These are phyloP conservation scores for Akabosia matsudoensis DNA, from an alignment of 1,140 invertebrate genomes.

Conservation along the genomic window DNA sequence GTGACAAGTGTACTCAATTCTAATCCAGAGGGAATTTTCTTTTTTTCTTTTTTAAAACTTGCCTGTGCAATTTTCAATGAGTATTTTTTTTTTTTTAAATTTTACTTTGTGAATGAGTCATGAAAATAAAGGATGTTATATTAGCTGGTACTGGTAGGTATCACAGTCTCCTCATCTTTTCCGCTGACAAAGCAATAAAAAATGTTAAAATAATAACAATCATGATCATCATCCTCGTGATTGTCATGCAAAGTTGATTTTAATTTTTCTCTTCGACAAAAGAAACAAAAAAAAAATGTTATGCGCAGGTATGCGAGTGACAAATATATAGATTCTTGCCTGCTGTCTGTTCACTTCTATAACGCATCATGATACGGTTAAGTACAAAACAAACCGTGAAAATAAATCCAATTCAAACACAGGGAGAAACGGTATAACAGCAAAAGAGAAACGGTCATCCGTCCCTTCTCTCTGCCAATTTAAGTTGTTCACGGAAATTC, in stretches of 20 bases:
- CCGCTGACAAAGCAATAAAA: constrained; percentile 14
- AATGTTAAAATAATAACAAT: not conserved
- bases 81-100: not conserved
- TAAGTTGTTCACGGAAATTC: no score
- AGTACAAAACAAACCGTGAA: not conserved
- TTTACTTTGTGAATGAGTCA: not conserved
- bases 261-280: constrained; percentile 2
- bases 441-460: no score
- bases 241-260: not conserved
- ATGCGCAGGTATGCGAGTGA: not conserved
- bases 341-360: not conserved
- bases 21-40: constrained; percentile 14
- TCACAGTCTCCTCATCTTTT: constrained; percentile 4
- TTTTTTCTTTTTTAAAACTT: not conserved
- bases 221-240: not conserved
- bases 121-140: not conserved
- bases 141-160: no score
- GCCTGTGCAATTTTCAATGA: no score
- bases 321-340: not conserved
- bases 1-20: constrained; percentile 18
- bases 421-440: no score
- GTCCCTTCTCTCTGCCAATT: no score
- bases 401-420: not conserved
- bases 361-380: not conserved
- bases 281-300: not conserved